A percentile compares a stretch with the other conserved stretches of the same genome.
Evolutionary conservation across 2,797 vertebrate species (phyloP).

Genomic region (Astyanax mexicanus): DNA sequence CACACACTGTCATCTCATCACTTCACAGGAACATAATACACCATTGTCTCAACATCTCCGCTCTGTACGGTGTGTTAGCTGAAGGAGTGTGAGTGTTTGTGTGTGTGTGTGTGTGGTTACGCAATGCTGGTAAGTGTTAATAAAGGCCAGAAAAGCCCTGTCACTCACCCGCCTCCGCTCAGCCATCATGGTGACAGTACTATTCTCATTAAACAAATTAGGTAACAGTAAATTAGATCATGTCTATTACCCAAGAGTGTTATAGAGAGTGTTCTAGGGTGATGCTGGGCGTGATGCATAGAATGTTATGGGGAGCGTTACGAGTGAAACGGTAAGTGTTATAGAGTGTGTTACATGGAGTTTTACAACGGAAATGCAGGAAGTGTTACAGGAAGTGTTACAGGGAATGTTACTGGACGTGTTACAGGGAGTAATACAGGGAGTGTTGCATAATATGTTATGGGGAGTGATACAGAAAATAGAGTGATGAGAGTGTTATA

Average conservation of each 20-base stretch:
- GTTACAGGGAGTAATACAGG: too few relatives aligned
- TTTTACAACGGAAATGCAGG: too few relatives aligned
- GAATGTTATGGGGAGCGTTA: too few relatives aligned
- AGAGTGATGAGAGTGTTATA: too few relatives aligned
- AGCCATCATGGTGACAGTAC: constrained; percentile 17
- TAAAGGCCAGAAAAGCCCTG: constrained; percentile 37
- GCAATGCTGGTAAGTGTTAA: constrained; percentile 43
- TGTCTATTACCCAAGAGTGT: not conserved
- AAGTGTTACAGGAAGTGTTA: too few relatives aligned
- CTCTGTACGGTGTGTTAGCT: constrained; percentile 3
- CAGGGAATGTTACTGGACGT: too few relatives aligned
- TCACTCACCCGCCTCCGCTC: constrained; percentile 20
- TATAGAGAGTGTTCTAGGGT: constrained; percentile 26
- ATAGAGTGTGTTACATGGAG: too few relatives aligned
- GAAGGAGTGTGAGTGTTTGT: not conserved
- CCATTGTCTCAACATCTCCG: not conserved
- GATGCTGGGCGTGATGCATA: too few relatives aligned
- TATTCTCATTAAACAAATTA: constrained; percentile 51
- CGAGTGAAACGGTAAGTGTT: too few relatives aligned
- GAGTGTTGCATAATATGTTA: too few relatives aligned
- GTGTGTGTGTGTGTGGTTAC: constrained; percentile 28
- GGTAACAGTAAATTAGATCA: constrained; percentile 44
- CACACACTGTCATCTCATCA: constrained; percentile 25
- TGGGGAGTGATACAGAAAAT: too few relatives aligned
- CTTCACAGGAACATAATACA: constrained; percentile 1